A percentile compares a stretch with the other conserved stretches of the same genome.
Evolutionary conservation across 2,113 vertebrate species (phyloP).

Genomic region (Falcunculus frontatus): DNA sequence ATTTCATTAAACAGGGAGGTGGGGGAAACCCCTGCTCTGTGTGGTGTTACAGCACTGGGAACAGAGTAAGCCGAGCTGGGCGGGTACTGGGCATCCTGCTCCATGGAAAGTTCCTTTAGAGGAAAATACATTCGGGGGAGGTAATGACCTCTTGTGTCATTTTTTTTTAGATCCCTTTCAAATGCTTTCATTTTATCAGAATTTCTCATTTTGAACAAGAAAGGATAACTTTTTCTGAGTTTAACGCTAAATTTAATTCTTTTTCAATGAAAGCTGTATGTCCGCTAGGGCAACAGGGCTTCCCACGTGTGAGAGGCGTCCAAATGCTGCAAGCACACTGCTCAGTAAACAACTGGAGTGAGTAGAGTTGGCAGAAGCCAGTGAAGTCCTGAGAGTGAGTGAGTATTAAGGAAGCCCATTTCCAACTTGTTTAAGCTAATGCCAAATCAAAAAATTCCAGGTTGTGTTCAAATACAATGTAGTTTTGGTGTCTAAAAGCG

Average conservation of each 20-base stretch:
- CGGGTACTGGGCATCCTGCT: background rate
- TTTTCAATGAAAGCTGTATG: background rate
- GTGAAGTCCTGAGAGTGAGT: background rate
- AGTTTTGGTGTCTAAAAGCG: background rate
- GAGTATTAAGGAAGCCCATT: background rate
- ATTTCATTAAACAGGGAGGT: background rate
- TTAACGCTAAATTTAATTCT: background rate
- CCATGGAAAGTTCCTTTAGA: background rate
- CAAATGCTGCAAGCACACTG: background rate
- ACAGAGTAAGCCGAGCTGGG: background rate
- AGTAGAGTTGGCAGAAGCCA: background rate
- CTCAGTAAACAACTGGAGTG: accelerated
- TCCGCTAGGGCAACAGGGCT: background rate
- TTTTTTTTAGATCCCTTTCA: background rate
- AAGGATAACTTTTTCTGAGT: background rate
- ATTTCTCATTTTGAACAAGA: background rate
- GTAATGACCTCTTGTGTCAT: background rate
- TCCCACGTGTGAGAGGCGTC: background rate
- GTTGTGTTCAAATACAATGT: background rate
- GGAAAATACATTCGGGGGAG: background rate
- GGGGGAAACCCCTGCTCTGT: background rate
- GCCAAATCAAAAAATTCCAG: background rate
- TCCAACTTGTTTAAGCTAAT: background rate
- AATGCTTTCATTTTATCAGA: background rate
- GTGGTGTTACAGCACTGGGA: background rate